These are phyloP conservation scores for Lagodon rhomboides DNA, from an alignment of 2,797 vertebrate species.

Conservation along the genomic window DNA sequence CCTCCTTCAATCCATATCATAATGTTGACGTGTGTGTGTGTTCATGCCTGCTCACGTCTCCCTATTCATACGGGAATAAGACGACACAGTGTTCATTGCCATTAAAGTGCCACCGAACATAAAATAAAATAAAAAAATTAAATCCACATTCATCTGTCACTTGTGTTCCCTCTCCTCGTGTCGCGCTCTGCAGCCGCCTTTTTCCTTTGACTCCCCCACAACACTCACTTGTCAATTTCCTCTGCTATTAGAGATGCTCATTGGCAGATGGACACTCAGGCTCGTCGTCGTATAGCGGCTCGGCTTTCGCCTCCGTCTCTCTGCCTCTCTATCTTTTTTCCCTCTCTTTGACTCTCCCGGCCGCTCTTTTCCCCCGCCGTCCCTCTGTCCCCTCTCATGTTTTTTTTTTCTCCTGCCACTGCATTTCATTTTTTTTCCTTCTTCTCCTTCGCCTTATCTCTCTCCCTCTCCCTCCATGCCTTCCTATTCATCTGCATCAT, in stretches of 20 bases:
- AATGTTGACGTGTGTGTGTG: constrained; percentile 5
- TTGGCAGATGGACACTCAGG: constrained; percentile 57
- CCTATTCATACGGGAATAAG: constrained; percentile 52
- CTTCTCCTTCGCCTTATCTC: not conserved
- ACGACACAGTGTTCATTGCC: constrained; percentile 54
- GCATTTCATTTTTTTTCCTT: constrained; percentile 15
- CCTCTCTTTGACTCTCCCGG: not conserved
- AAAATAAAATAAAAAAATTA: constrained; percentile 45
- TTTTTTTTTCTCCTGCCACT: constrained; percentile 15
- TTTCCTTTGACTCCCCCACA: constrained; percentile 37
- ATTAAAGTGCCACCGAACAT: constrained; percentile 51
- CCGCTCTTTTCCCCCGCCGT: not conserved
- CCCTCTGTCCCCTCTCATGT: constrained; percentile 16
- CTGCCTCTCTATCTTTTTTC: constrained; percentile 5
- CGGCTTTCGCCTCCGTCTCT: constrained; percentile 23
- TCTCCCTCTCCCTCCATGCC: constrained; percentile 2
- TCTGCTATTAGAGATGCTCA: constrained; percentile 52
- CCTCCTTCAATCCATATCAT: constrained; percentile 41
- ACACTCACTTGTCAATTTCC: constrained; percentile 53
- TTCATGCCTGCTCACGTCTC: constrained; percentile 35
- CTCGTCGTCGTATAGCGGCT: constrained; percentile 39
- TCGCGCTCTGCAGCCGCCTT: constrained; percentile 10
- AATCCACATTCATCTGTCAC: constrained; percentile 59
- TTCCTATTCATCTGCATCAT: not conserved
- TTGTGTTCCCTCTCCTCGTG: constrained; percentile 40